phyloP scores from a whole-genome alignment of 1,140 invertebrate species.

The Panagrolaimus sp. region DNA sequence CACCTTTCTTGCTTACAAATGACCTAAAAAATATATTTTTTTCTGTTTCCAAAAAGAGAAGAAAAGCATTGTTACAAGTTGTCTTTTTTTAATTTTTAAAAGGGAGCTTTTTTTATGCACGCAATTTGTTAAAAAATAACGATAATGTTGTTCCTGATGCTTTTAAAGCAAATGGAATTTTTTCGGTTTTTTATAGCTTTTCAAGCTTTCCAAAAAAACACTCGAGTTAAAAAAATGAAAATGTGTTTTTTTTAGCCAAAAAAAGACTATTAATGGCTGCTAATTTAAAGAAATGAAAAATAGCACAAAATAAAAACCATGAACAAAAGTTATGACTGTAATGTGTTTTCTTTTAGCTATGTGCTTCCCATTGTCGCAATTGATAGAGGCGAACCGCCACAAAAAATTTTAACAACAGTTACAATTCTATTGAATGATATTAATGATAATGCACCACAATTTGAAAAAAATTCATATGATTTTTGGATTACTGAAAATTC shows the following conservation, averaged over 20 bases:
- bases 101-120: too few species aligned
- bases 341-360: constrained; percentile 34
- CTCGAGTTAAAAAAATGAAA: not conserved
- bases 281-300: constrained; percentile 2
- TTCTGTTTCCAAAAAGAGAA: not conserved
- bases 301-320: not conserved
- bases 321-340: constrained; percentile 4
- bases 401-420: constrained; percentile 63
- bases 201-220: constrained; percentile 1
- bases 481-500: constrained; percentile 70
- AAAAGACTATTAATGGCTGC: not conserved
- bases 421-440: constrained; percentile 79
- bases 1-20: not conserved
- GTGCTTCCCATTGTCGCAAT: constrained; percentile 44
- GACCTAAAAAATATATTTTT: not conserved
- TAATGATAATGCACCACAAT: constrained; percentile 86
- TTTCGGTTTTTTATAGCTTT: not conserved
- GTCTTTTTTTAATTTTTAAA: too few species aligned
- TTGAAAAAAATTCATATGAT: constrained; percentile 71
- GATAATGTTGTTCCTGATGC: not conserved
- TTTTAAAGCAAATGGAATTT: constrained; percentile 6
- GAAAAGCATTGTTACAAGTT: too few species aligned
- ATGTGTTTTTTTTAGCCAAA: not conserved
- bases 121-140: too few species aligned
- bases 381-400: constrained; percentile 48